Conservation (phyloP, 1,140 invertebrate genomes). For the Ceratina calcarata region DNA sequence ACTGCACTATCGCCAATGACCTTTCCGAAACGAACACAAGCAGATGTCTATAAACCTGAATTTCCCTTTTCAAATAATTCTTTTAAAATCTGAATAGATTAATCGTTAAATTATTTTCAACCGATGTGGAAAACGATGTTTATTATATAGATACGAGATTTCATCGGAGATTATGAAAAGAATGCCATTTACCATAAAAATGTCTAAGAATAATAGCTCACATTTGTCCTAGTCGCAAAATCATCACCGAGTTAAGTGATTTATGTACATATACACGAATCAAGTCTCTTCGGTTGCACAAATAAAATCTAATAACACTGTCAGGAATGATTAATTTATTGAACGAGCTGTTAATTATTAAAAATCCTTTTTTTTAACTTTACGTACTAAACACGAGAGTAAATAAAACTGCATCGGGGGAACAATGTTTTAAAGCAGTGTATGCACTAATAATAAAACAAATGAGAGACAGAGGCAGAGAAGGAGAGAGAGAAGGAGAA, state of each 20-base stretch:
- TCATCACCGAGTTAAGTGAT: neutral
- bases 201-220: too few relatives aligned
- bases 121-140: too few relatives aligned
- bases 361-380: neutral
- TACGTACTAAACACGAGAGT: neutral
- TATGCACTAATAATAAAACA: conserved; percentile 2
- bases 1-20: neutral
- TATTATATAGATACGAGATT: too few relatives aligned
- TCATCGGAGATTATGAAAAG: too few relatives aligned
- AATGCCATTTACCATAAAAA: too few relatives aligned
- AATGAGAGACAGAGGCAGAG: neutral
- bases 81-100: neutral
- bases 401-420: neutral
- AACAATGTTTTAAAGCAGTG: neutral
- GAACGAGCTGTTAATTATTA: neutral
- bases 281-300: neutral
- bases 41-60: too few relatives aligned
- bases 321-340: neutral
- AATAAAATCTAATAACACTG: conserved; percentile 12
- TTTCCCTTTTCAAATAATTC: neutral
- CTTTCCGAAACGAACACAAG: neutral
- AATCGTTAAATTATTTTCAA: too few relatives aligned
- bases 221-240: too few relatives aligned
- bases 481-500: neutral
- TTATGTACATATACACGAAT: neutral